Evolutionary conservation across 2,113 vertebrate genomes (phyloP).

Genomic region (Pimephales promelas): DNA sequence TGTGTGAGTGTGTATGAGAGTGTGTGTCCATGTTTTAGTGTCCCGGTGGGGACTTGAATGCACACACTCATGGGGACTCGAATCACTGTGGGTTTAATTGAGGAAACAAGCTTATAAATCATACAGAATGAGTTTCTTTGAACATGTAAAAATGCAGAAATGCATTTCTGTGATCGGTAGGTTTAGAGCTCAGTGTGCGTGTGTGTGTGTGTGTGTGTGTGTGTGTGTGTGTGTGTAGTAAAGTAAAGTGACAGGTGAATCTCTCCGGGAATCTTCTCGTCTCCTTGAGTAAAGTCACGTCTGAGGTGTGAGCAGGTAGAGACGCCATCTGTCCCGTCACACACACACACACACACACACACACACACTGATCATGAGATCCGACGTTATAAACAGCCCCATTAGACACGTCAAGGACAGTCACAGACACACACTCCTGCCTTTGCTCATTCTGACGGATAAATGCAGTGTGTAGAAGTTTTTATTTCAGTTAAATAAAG

Average conservation of each 20-base stretch:
- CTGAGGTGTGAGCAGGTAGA: constrained; percentile 34
- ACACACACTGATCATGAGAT: constrained; percentile 62
- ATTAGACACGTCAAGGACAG: background rate
- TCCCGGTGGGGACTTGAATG: too few relatives aligned
- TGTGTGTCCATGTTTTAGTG: too few relatives aligned
- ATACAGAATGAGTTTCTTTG: too few relatives aligned
- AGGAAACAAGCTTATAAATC: too few relatives aligned
- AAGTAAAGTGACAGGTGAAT: background rate
- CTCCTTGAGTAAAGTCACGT: constrained; percentile 65
- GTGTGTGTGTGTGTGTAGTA: background rate
- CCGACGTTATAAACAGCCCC: background rate
- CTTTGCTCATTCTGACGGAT: too few relatives aligned
- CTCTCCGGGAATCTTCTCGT: constrained; percentile 30
- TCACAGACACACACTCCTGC: background rate
- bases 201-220: background rate
- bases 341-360: constrained; percentile 51
- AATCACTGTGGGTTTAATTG: too few relatives aligned
- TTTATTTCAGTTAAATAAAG: too few relatives aligned
- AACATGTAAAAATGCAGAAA: too few relatives aligned
- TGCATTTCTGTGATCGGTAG: background rate
- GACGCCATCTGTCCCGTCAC: constrained; percentile 67
- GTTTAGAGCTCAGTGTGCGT: too few relatives aligned
- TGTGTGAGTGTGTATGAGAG: background rate
- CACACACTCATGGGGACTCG: too few relatives aligned
- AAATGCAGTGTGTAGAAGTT: too few relatives aligned